These are phyloP conservation scores for Hyppa rectilinea DNA, from an alignment of 2,888 invertebrate species.

Conservation along the genomic window DNA sequence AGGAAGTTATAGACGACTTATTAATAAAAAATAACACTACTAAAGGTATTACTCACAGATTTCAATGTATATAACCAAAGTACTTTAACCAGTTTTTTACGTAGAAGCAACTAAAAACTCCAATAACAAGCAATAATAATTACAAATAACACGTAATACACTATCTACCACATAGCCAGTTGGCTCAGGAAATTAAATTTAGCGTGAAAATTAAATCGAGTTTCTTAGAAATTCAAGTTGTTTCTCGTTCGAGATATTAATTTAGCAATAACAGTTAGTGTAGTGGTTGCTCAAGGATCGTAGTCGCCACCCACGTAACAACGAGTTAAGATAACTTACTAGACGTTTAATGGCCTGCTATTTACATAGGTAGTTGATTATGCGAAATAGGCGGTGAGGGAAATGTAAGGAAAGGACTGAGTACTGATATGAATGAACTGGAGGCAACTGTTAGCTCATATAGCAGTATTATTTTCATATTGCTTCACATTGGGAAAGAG, in stretches of 20 bases:
- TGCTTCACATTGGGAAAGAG: too few relatives aligned
- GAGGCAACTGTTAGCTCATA: too few relatives aligned
- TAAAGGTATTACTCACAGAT: neutral
- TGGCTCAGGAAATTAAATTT: slow-evolving; percentile 54
- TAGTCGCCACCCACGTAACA: slow-evolving; percentile 55
- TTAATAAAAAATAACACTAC: neutral
- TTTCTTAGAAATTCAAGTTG: slow-evolving; percentile 42
- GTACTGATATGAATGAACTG: neutral
- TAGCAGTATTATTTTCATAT: too few relatives aligned
- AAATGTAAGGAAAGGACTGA: slow-evolving; percentile 13
- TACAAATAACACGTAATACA: neutral
- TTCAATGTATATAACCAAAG: neutral
- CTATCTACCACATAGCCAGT: slow-evolving; percentile 21
- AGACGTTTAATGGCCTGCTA: slow-evolving; percentile 39
- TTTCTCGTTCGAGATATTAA: slow-evolving; percentile 54
- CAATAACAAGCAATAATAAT: slow-evolving; percentile 6
- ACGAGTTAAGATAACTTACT: slow-evolving; percentile 31
- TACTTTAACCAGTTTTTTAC: slow-evolving; percentile 2
- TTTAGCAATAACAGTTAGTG: slow-evolving; percentile 57
- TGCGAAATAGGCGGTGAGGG: neutral
- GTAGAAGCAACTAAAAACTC: neutral
- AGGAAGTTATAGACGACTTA: neutral
- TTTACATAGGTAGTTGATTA: slow-evolving; percentile 27
- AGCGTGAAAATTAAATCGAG: slow-evolving; percentile 40
- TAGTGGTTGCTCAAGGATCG: slow-evolving; percentile 47